These are phyloP conservation scores for Diachrysia chrysitis DNA, from an alignment of 2,888 invertebrate species.

Conservation along the genomic window DNA sequence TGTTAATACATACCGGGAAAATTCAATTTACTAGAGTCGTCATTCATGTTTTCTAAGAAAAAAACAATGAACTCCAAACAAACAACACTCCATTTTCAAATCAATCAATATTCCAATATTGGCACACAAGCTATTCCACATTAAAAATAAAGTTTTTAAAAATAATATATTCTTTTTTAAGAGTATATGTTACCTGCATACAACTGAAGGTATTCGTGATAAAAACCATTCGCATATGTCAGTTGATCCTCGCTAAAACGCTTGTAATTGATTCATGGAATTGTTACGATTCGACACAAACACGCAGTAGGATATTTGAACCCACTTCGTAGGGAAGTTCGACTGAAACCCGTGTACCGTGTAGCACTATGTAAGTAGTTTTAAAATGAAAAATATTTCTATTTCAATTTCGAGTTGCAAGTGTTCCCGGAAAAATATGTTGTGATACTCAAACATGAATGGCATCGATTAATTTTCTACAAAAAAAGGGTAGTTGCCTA, in stretches of 20 bases:
- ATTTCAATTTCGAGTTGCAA: neutral
- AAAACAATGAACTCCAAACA: slow-evolving; percentile 28
- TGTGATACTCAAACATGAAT: neutral
- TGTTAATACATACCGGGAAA: slow-evolving; percentile 74
- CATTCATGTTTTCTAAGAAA: slow-evolving; percentile 64
- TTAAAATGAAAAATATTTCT: neutral
- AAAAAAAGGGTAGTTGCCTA: neutral
- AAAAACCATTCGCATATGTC: slow-evolving; percentile 29
- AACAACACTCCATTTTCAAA: slow-evolving; percentile 10
- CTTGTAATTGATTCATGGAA: slow-evolving; percentile 54
- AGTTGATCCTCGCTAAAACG: slow-evolving; percentile 42
- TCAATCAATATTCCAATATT: slow-evolving; percentile 3
- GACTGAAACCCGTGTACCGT: neutral
- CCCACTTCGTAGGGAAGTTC: slow-evolving; percentile 11
- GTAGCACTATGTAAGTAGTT: neutral
- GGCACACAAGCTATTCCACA: neutral
- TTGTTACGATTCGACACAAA: slow-evolving; percentile 34
- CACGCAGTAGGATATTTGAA: slow-evolving; percentile 20
- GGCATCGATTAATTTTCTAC: neutral
- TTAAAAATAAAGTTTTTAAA: neutral
- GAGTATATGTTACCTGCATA: slow-evolving; percentile 17
- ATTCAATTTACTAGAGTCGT: slow-evolving; percentile 64
- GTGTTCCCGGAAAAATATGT: neutral
- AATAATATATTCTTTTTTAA: slow-evolving; percentile 15
- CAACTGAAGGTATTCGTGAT: slow-evolving; percentile 26